Evolutionary conservation across 2,888 invertebrate species (phyloP).

Genomic region (Neuroscelio doddi): DNA sequence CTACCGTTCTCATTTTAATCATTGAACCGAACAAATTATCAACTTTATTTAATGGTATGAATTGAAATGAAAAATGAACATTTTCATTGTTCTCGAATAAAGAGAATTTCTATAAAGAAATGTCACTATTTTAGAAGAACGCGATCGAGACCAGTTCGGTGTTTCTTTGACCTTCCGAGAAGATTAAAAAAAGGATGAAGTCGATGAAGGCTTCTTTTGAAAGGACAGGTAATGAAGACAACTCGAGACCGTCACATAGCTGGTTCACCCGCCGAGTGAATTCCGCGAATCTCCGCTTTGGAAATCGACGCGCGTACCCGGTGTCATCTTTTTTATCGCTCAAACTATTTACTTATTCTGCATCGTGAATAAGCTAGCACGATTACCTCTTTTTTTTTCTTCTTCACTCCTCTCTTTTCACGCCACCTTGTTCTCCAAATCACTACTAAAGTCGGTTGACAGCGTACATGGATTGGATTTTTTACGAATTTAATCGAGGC

Average conservation of each 20-base stretch:
- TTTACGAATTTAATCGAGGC: slow-evolving; percentile 49
- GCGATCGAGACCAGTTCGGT: not conserved
- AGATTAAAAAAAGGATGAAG: slow-evolving; percentile 27
- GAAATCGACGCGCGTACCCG: slow-evolving; percentile 17
- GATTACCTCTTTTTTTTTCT: slow-evolving; percentile 12
- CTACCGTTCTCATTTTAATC: too few species aligned
- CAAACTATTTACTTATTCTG: slow-evolving; percentile 48
- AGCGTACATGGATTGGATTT: slow-evolving; percentile 41
- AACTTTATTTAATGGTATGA: too few species aligned
- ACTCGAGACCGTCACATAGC: slow-evolving; percentile 38
- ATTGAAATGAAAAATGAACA: too few species aligned
- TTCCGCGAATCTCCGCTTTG: slow-evolving; percentile 35
- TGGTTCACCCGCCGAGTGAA: slow-evolving; percentile 29
- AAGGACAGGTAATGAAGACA: slow-evolving; percentile 42
- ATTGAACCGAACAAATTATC: too few species aligned
- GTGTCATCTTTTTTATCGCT: slow-evolving; percentile 40
- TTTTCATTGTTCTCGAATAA: too few species aligned
- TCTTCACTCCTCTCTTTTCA: not conserved
- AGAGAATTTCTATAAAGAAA: too few species aligned
- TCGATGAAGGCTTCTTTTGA: slow-evolving; percentile 6
- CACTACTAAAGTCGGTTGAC: too few species aligned
- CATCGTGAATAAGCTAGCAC: slow-evolving; percentile 33
- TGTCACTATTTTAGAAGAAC: not conserved
- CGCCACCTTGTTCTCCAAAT: not conserved
- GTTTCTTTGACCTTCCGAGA: slow-evolving; percentile 28